These are phyloP conservation scores for Xyliphius kryptos DNA, from an alignment of 2,113 vertebrate genomes.

Conservation along the genomic window DNA sequence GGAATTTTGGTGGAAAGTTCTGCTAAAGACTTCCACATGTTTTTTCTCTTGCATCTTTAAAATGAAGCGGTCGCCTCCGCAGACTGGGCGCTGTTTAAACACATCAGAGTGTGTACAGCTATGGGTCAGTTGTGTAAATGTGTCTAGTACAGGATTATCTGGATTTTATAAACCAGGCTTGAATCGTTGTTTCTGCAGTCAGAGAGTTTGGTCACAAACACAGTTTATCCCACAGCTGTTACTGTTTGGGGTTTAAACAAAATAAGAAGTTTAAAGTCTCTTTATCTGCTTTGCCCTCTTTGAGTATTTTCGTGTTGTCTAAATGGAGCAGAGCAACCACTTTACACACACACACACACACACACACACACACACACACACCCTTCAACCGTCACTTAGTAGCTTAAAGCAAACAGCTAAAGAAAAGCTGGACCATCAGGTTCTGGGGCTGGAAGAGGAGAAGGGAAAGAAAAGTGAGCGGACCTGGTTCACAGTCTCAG, in stretches of 20 bases:
- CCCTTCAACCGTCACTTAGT: constrained; percentile 15
- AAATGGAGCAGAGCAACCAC: background rate
- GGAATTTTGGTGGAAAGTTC: constrained; percentile 24
- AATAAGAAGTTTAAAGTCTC: background rate
- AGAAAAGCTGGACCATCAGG: constrained; percentile 27
- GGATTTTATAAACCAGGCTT: no score
- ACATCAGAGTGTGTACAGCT: no score
- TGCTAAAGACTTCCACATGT: background rate
- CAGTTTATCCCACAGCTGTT: constrained; percentile 2
- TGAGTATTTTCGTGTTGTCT: background rate
- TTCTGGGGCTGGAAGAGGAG: background rate
- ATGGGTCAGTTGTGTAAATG: no score
- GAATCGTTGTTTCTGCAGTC: no score
- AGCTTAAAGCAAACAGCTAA: constrained; percentile 22
- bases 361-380: constrained; percentile 2
- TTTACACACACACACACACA: background rate
- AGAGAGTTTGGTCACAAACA: background rate
- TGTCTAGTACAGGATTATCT: no score
- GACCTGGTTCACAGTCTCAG: no score
- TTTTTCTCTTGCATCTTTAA: no score
- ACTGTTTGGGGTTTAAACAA: background rate
- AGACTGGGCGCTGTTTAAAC: no score
- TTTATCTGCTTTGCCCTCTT: background rate
- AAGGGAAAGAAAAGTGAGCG: background rate
- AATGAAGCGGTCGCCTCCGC: no score